These are phyloP conservation scores for Hestina assimilis DNA, from an alignment of 1,140 invertebrate species.

Conservation along the genomic window DNA sequence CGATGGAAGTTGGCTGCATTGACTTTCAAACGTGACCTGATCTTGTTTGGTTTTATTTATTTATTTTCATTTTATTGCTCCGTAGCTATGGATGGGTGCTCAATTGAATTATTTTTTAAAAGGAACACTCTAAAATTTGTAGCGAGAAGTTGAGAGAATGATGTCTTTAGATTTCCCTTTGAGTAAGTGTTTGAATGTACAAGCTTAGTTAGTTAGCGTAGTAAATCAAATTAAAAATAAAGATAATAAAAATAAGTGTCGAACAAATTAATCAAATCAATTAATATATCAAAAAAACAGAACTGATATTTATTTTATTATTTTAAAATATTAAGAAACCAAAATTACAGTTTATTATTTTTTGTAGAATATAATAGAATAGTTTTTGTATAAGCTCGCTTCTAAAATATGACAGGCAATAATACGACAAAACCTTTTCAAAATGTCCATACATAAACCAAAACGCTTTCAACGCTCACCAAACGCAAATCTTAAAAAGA, in stretches of 20 bases:
- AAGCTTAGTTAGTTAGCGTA: no score
- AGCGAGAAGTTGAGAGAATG: constrained; percentile 13
- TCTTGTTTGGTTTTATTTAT: constrained; percentile 39
- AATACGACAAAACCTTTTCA: constrained; percentile 9
- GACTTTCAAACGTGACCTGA: constrained; percentile 50
- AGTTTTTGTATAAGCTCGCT: no score
- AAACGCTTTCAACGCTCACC: constrained; percentile 13
- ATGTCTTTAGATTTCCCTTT: constrained; percentile 11
- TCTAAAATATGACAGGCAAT: no score
- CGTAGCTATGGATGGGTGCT: not conserved
- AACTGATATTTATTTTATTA: no score
- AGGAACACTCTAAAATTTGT: constrained; percentile 21
- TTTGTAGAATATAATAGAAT: no score
- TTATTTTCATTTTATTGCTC: constrained; percentile 35
- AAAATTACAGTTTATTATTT: no score
- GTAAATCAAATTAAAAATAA: no score
- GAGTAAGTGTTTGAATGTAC: not conserved
- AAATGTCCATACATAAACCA: constrained; percentile 22
- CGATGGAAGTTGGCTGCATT: constrained; percentile 46
- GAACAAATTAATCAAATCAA: no score
- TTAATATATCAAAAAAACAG: no score
- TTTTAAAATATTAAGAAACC: no score
- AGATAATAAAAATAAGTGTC: no score
- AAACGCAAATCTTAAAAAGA: constrained; percentile 46
- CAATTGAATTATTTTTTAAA: constrained; percentile 25